Evolutionary conservation across 2,888 invertebrate genomes (phyloP).

Genomic region (Corythucha ciliata): DNA sequence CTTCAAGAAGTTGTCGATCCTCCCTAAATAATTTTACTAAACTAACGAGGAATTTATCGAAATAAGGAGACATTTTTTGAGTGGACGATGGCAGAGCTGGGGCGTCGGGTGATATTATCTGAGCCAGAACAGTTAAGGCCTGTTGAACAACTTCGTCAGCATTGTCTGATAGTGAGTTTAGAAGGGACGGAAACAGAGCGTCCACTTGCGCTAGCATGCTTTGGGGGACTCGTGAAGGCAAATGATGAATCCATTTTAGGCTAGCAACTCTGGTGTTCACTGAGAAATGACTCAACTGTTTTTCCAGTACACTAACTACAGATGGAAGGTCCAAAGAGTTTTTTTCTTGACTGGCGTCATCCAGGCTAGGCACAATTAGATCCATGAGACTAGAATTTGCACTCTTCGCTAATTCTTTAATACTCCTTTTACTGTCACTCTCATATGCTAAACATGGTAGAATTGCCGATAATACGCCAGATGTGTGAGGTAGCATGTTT

Average conservation of each 20-base stretch:
- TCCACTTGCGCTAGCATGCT: constrained; percentile 70
- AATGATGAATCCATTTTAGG: constrained; percentile 87
- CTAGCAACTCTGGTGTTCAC: constrained; percentile 94
- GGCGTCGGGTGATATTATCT: constrained; percentile 54
- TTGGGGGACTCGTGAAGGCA: constrained; percentile 76
- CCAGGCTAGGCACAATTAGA: too few relatives aligned
- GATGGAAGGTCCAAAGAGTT: constrained; percentile 68
- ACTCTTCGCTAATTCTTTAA: too few relatives aligned
- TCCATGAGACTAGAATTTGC: too few relatives aligned
- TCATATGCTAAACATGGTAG: constrained; percentile 86
- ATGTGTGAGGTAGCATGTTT: constrained; percentile 75
- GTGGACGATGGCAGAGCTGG: too few relatives aligned
- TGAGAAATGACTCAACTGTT: constrained; percentile 73
- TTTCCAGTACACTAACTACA: constrained; percentile 71
- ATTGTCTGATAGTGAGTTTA: constrained; percentile 77
- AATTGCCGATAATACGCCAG: constrained; percentile 84
- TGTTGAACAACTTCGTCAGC: constrained; percentile 94
- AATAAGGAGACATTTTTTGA: constrained; percentile 50
- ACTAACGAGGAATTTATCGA: constrained; percentile 80
- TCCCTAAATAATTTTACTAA: constrained; percentile 74
- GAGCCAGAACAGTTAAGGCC: constrained; percentile 83
- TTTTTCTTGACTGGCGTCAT: too few relatives aligned
- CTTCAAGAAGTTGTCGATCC: constrained; percentile 77
- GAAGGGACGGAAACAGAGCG: constrained; percentile 62
- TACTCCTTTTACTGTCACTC: constrained; percentile 68